A percentile compares a stretch with the other conserved stretches of the same genome.
These are phyloP conservation scores for Odontomachus brunneus DNA, from an alignment of 1,140 invertebrate genomes.

Conservation along the genomic window DNA sequence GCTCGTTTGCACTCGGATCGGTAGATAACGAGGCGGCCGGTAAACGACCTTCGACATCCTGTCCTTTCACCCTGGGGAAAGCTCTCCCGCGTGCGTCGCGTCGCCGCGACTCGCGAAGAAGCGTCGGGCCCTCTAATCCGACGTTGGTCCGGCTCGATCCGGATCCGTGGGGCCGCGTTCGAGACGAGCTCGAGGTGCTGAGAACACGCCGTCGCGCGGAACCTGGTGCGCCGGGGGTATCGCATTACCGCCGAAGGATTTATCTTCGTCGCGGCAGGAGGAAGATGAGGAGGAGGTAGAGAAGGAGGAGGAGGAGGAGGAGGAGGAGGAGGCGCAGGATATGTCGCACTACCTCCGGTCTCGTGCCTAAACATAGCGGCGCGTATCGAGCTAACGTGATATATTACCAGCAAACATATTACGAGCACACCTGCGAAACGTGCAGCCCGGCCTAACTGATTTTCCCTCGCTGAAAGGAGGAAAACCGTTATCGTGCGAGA, in stretches of 20 bases:
- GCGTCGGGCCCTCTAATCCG: not conserved
- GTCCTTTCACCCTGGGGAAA: slow-evolving; percentile 10
- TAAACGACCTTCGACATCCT: slow-evolving; percentile 62
- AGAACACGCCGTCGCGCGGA: not conserved
- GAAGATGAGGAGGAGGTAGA: too few relatives aligned
- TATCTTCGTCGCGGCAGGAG: slow-evolving; percentile 27
- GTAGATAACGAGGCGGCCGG: slow-evolving; percentile 72
- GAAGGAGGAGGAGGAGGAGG: too few relatives aligned
- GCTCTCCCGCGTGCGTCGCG: not conserved
- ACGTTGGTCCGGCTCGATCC: not conserved
- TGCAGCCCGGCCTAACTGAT: slow-evolving; percentile 36
- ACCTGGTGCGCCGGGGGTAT: not conserved
- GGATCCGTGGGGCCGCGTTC: not conserved
- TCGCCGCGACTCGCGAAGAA: too few relatives aligned
- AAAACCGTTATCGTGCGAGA: slow-evolving; percentile 38
- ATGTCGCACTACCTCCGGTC: not conserved
- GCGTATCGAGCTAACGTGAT: slow-evolving; percentile 37
- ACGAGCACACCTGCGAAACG: slow-evolving; percentile 6
- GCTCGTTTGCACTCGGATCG: slow-evolving; percentile 75
- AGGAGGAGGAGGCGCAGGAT: not conserved
- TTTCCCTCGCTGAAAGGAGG: slow-evolving; percentile 28
- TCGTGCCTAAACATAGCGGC: not conserved
- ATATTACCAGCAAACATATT: slow-evolving; percentile 21
- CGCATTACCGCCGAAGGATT: slow-evolving; percentile 47
- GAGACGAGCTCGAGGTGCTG: not conserved